A percentile compares a stretch with the other conserved stretches of the same genome.
Evolutionary conservation across 64 coral and sea anemone genomes (phyloP).

Genomic region (Anthopleura sola): DNA sequence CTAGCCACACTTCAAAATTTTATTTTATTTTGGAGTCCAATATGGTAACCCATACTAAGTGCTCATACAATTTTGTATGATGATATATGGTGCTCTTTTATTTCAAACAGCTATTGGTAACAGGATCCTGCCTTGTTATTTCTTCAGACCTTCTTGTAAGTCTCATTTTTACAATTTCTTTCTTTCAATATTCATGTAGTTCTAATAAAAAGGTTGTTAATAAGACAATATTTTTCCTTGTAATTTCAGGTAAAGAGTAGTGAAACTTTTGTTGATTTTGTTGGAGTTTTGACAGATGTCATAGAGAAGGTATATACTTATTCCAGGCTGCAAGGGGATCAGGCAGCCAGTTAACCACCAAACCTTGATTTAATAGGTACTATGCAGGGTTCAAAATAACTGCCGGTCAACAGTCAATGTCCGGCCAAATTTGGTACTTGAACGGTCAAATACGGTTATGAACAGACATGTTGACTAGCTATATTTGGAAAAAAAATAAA

Average conservation of each 20-base stretch:
- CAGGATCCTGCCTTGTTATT: slow-evolving; percentile 10
- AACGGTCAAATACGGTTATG: too few relatives aligned
- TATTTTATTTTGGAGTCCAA: too few relatives aligned
- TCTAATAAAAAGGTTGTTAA: neutral
- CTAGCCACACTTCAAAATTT: too few relatives aligned
- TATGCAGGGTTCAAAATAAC: too few relatives aligned
- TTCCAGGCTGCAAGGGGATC: too few relatives aligned
- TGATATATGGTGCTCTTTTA: neutral
- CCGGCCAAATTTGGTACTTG: too few relatives aligned
- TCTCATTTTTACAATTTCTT: slow-evolving; percentile 9
- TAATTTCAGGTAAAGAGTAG: slow-evolving; percentile 11
- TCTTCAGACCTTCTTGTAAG: slow-evolving; percentile 22
- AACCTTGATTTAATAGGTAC: neutral
- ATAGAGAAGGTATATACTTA: slow-evolving; percentile 54
- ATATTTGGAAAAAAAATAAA: too few relatives aligned
- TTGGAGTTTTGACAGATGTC: slow-evolving; percentile 73
- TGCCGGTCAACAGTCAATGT: too few relatives aligned
- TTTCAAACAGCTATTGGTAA: neutral
- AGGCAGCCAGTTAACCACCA: neutral
- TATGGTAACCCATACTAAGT: too few relatives aligned
- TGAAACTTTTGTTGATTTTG: slow-evolving; percentile 81
- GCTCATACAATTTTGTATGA: too few relatives aligned
- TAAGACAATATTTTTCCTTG: too few relatives aligned
- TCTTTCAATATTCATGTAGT: slow-evolving; percentile 10
- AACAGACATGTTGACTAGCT: too few relatives aligned